Evolutionary conservation across 2,797 vertebrate species (phyloP), one percentile per base, ranked within the genome.

Genomic region (Dromococcyx pavoninus): DNA sequence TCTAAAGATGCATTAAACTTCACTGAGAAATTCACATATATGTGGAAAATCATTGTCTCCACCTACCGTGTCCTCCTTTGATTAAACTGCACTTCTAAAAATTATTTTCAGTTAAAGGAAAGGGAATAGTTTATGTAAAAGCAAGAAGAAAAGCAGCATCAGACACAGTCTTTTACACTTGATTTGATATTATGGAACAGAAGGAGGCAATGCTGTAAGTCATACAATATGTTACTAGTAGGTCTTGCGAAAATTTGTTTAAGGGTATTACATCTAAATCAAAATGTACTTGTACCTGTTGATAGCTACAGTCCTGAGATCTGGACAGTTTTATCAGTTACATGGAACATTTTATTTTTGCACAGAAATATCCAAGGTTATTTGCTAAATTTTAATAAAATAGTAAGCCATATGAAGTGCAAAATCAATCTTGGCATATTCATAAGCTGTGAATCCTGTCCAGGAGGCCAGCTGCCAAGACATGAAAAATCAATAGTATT

Each of bases 381-480:
- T 73, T 91, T 58, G 23, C 28, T 88, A 35, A 73, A 14, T 44
- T 74, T 10, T 54, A 92, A 80, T 33, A 76, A 79, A 91, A 88
- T 15, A 61, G 48, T 61, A 93, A 80, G 33, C 41, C 73, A 74
- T 43, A 92, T 27, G 65, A 96, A 88, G 61, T 83, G 54, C 27
- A 89, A 92, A 89, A 89, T 88, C 53, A 91, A 27, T 80, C 84
- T 67, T 80, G 57, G 78, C 65, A 91, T 94, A 89, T 74, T 91
- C 74, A 79, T 82, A 94, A 85, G 11, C 69, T 86, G 18, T 54
- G 83, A 91, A 88, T 75, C 66, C 32, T 78, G 54, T 94, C 70
- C 77, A 95, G 75, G 50, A 86, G 57, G 79, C 82, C 79, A 93
- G 37, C 30, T 91, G 85, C 61, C 89, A 92, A 83, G 72, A 74